Percentiles rank a stretch among this genome's conserved stretches.
Conservation (phyloP, 2,797 vertebrate species). For the Geotrypetes seraphini region DNA sequence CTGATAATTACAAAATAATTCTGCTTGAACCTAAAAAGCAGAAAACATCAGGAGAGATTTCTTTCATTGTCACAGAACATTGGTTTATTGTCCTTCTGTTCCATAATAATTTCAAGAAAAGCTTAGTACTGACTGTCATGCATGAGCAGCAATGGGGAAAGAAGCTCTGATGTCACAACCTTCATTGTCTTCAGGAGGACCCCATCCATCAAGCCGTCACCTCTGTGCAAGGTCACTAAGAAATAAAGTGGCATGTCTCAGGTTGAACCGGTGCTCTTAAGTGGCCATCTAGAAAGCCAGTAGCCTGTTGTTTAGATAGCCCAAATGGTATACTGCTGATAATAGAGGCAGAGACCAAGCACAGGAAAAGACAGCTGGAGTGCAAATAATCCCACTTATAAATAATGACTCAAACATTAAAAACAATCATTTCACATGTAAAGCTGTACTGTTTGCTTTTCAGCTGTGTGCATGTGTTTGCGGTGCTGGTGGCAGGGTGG, state of each 20-base stretch:
- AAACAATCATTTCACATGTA: slow-evolving; percentile 28
- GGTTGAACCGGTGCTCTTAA: slow-evolving; percentile 46
- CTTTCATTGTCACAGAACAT: too few relatives aligned
- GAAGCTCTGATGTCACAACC: slow-evolving; percentile 41
- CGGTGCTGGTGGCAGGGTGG: too few relatives aligned
- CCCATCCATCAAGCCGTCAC: slow-evolving; percentile 57
- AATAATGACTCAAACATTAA: slow-evolving; percentile 42
- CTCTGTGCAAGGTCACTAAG: slow-evolving; percentile 41
- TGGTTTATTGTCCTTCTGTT: background rate
- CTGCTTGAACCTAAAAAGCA: too few relatives aligned
- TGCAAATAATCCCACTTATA: slow-evolving; percentile 27
- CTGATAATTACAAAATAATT: too few relatives aligned
- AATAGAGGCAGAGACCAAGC: slow-evolving; percentile 20
- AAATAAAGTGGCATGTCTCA: slow-evolving; percentile 45
- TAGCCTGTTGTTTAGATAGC: slow-evolving; percentile 48
- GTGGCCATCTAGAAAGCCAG: slow-evolving; percentile 40
- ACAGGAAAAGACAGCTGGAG: slow-evolving; percentile 2
- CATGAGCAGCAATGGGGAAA: slow-evolving; percentile 25
- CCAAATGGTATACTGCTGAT: slow-evolving; percentile 42
- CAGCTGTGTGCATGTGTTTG: too few relatives aligned
- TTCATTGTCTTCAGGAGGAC: slow-evolving; percentile 44
- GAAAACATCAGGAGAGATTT: too few relatives aligned
- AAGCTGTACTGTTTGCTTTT: too few relatives aligned
- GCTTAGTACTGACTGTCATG: slow-evolving; percentile 4
- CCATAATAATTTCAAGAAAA: background rate